Conservation (phyloP, 2,888 invertebrate genomes). For the Tholera decimalis region DNA sequence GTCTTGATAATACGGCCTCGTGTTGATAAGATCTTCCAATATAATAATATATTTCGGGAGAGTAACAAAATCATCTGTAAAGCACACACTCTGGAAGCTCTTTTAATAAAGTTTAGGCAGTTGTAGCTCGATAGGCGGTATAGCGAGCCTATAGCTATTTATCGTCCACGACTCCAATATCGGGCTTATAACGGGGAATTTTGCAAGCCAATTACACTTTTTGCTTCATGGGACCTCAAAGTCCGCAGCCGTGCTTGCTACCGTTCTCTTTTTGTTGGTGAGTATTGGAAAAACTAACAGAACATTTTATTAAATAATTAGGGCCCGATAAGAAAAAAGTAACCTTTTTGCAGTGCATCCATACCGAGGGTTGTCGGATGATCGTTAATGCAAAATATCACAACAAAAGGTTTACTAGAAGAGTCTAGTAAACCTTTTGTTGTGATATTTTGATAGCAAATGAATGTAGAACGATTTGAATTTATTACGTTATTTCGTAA, state of each 20-base stretch:
- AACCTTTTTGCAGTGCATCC: background rate
- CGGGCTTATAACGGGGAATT: constrained; percentile 18
- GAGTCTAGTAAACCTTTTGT: too few relatives aligned
- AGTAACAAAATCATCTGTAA: constrained; percentile 10
- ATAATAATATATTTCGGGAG: background rate
- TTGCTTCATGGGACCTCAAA: constrained; percentile 45
- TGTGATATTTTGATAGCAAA: background rate
- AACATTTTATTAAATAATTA: constrained; percentile 8
- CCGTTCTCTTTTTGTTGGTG: constrained; percentile 18
- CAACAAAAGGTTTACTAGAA: background rate
- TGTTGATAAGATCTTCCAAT: constrained; percentile 9
- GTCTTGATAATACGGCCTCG: background rate
- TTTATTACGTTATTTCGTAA: background rate
- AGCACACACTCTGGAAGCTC: background rate
- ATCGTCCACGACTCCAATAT: constrained; percentile 42
- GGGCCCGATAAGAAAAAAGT: background rate
- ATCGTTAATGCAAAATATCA: background rate
- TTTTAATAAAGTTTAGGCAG: constrained; percentile 16
- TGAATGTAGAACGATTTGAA: background rate
- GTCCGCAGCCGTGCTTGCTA: constrained; percentile 24
- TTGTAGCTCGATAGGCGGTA: constrained; percentile 3
- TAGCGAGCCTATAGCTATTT: constrained; percentile 28
- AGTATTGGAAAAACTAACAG: constrained; percentile 22
- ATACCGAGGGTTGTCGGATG: too few relatives aligned
- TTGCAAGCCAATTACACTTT: constrained; percentile 47